Base-by-base conservation (phyloP, 1,140 invertebrate genomes). In the Stenopsyche tienmushanensis region DNA sequence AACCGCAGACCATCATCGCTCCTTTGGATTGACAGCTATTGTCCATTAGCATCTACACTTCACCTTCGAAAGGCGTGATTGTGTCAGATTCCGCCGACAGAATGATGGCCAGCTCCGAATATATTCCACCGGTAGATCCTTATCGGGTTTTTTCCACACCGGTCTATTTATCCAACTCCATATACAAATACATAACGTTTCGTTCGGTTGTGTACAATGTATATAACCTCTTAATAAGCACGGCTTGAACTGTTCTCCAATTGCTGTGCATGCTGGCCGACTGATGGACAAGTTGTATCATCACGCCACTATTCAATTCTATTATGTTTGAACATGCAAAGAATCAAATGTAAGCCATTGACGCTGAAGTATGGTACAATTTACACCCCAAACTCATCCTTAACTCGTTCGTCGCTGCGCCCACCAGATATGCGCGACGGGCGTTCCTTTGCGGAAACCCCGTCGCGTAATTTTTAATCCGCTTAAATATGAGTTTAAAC, bases 201-300 rank as follows among this genome's bases (percentile, higher is more conserved):
- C 54, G 42, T 53, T 18, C 23, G 21, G 20, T 54, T 20, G 34
- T 58, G 39, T 50, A 53, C 52, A 29, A 39, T 10, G 53, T 24
- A 55, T 62, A 29, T 60, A 59, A 59, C 62, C 54, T 65, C 66
- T 69, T 62, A 69, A 69, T 69, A 69, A 62, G 66, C 62, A 34
- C n/a, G 45, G 21, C 24, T 62, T 57, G 58, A 10, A 25, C 42
- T 60, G 49, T 62, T 23, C 23, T 20, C 23, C 44, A 62, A 34
- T 34, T 23, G 3, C 58, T 44, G 24, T 49, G 15, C 59, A 18
- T 47, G 49, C 59, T 25, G 23, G n/a, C 44, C 29, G 29, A 7
- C 13, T 13, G 29, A 34, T 34, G 29, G 13, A 34, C 3, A 15
- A 20, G 7, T 47, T 9, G 39, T 44, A 39, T 45, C 25, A 44